A percentile compares a stretch with the other conserved stretches of the same genome.
Conservation (phyloP, 2,888 invertebrate species). For the Erebia ligea region DNA sequence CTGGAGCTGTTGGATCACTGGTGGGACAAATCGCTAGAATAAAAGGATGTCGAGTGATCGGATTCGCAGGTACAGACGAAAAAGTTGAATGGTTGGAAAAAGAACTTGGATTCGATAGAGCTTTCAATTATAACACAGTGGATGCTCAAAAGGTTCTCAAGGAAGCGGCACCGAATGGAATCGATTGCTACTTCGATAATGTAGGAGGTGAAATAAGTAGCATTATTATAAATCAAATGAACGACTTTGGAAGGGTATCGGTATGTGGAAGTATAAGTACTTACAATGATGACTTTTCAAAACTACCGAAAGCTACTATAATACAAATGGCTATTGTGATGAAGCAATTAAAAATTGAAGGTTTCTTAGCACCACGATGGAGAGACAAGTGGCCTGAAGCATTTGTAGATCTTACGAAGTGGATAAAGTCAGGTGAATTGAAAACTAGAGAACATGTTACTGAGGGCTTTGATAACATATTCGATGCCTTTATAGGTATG, state of each 20-base stretch:
- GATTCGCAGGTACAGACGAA: slow-evolving; percentile 87
- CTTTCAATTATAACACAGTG: slow-evolving; percentile 88
- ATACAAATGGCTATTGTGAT: slow-evolving; percentile 81
- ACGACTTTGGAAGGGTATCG: slow-evolving; percentile 54
- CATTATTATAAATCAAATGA: slow-evolving; percentile 84
- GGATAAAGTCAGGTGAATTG: slow-evolving; percentile 86
- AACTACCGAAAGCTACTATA: slow-evolving; percentile 60
- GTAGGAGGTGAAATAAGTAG: slow-evolving; percentile 87
- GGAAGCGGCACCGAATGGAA: slow-evolving; percentile 86
- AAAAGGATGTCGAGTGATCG: slow-evolving; percentile 85
- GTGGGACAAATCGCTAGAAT: slow-evolving; percentile 91
- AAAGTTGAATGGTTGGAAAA: slow-evolving; percentile 87
- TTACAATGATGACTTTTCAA: slow-evolving; percentile 55
- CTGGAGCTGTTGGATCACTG: slow-evolving; percentile 88
- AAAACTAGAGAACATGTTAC: slow-evolving; percentile 86
- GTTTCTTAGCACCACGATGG: slow-evolving; percentile 83
- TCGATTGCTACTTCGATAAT: slow-evolving; percentile 91
- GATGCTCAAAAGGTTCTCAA: slow-evolving; percentile 80
- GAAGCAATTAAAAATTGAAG: slow-evolving; percentile 85
- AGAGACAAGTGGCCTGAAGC: slow-evolving; percentile 82
- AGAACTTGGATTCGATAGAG: slow-evolving; percentile 87
- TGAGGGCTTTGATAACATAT: slow-evolving; percentile 87
- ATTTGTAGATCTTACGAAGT: slow-evolving; percentile 80
- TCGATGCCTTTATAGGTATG: slow-evolving; percentile 86
- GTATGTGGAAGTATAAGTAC: slow-evolving; percentile 63